Percentiles rank a stretch among this genome's conserved stretches.
Conservation (phyloP, 1,140 invertebrate genomes). For the Penaeus indicus region DNA sequence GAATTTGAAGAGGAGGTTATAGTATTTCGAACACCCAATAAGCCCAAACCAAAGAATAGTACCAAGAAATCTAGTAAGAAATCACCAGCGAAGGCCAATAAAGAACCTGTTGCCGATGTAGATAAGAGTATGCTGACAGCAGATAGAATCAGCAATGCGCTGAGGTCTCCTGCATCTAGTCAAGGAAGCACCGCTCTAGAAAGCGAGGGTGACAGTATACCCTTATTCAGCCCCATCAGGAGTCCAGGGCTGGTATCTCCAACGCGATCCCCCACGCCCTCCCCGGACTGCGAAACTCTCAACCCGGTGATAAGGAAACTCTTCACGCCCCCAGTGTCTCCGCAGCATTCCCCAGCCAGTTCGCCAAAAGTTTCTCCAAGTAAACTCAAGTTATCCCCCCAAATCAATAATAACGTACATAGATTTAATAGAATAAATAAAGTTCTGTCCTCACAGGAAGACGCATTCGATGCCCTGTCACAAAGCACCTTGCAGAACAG, state of each 20-base stretch:
- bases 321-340: neutral
- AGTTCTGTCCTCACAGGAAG: neutral
- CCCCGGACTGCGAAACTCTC: neutral
- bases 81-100: neutral
- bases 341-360: neutral
- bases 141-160: neutral
- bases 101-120: neutral
- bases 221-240: slow-evolving; percentile 24
- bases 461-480: slow-evolving; percentile 2
- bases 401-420: neutral
- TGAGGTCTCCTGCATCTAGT: slow-evolving; percentile 4
- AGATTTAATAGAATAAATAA: slow-evolving; percentile 15
- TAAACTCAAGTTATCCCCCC: slow-evolving; percentile 27
- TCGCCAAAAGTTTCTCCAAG: neutral
- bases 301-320: neutral
- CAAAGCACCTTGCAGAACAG: neutral
- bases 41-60: slow-evolving; percentile 4
- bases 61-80: neutral
- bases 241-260: slow-evolving; percentile 40
- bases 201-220: slow-evolving; percentile 6
- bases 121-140: no score
- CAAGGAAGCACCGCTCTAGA: neutral
- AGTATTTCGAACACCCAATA: neutral
- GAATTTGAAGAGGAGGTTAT: slow-evolving; percentile 4
- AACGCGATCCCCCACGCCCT: slow-evolving; percentile 16